Evolutionary conservation across 1,140 invertebrate species (phyloP).

Genomic region (Hylaeus volcanicus): DNA sequence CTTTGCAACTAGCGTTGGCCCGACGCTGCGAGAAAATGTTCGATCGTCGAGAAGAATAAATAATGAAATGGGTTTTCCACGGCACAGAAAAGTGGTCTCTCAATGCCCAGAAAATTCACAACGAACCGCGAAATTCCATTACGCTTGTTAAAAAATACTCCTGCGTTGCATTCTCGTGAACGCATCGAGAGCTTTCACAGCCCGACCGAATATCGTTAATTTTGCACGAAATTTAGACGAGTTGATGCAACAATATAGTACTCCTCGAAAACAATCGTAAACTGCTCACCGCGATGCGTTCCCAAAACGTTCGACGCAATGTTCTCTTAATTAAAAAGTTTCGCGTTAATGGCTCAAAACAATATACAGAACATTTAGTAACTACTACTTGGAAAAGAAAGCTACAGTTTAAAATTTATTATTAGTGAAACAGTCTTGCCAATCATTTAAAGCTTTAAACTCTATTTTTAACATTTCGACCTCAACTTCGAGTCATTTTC

Average conservation of each 20-base stretch:
- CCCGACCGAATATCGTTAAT: not conserved
- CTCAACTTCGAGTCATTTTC: too few relatives aligned
- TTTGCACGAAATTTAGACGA: not conserved
- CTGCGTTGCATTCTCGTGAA: not conserved
- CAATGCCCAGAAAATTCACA: not conserved
- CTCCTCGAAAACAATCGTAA: not conserved
- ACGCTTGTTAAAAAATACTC: not conserved
- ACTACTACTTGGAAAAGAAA: too few relatives aligned
- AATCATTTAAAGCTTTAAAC: too few relatives aligned
- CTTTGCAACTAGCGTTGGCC: too few relatives aligned
- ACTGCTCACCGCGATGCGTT: not conserved
- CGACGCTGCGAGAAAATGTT: not conserved
- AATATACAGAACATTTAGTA: too few relatives aligned
- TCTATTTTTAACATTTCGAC: too few relatives aligned
- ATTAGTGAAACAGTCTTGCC: too few relatives aligned
- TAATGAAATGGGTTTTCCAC: conserved; percentile 3
- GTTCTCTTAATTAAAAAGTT: too few relatives aligned
- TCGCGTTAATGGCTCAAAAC: not conserved
- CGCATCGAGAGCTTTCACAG: not conserved
- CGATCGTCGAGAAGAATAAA: not conserved
- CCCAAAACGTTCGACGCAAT: too few relatives aligned
- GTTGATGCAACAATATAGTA: too few relatives aligned
- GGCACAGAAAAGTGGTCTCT: not conserved
- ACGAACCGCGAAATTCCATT: not conserved
- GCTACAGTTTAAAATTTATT: too few relatives aligned